Evolutionary conservation across 2,113 vertebrate genomes (phyloP), one percentile per base, ranked within the genome.

Genomic region (Polypterus senegalus): DNA sequence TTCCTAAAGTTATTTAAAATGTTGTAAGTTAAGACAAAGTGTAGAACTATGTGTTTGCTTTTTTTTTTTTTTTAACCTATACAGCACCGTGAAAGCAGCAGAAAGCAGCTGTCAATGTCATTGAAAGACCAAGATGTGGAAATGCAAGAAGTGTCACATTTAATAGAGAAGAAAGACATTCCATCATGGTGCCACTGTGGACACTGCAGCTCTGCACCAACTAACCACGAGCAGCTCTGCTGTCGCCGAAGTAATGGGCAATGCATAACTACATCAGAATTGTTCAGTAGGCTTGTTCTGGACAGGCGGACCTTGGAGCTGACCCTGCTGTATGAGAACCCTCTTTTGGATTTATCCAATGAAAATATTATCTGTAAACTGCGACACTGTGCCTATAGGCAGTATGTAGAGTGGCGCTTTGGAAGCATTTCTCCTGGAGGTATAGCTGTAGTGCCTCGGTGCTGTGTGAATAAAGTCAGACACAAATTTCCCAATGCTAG

Each of bases 381-480:
- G 58, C 74, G 76, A 4, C 83, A 76, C 66, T 81, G 82, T 0
- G 86, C 89, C 58, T 89, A 89, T 59, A 55, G 65, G 46, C 79
- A 83, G 46, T 91, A 85, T 0, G 3, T 89, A 45, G 63, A 11
- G 66, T 93, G 90, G 91, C 74, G 82, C 58, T 86, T 92, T 5
- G 85, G 84, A 9, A 70, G 60, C 47, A 70, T 61, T 1, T 81
- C 82, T 3, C 3, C 69, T 5, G 75, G 76, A 5, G 27, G 74
- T 62, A 69, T 73, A 46, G 81, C 86, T 0, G 61, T 79, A 60
- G 61, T 92, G 44, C 91, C 91, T 46, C 83, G 81, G 69, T 92
- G 90, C 73, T 90, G 88, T 63, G 79, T 85, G 64, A 54, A 69
- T 77, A 77, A 63, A 9, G 80, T 92, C 70, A 76, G 83, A 69